Base-by-base conservation (phyloP, 2,888 invertebrate genomes). In the Cryptocephalus primarius region DNA sequence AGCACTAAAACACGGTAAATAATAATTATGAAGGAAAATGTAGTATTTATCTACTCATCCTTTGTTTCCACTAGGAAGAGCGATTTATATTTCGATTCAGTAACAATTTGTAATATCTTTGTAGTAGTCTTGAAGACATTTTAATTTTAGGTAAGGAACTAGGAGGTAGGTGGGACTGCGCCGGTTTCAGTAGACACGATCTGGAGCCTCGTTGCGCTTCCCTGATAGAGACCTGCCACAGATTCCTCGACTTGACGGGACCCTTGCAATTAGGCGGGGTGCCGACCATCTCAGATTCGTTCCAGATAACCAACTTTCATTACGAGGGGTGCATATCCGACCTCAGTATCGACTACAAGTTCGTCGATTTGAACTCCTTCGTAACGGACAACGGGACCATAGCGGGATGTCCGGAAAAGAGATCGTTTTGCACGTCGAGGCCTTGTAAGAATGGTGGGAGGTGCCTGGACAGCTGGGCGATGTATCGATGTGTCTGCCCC, bases 241-340 rank as follows among this genome's bases (percentile, higher is more conserved):
- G 94, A 48, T 92, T 93, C 63, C 71, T 97, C 33, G 96, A 97
- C 66, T 72, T 97, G 34, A 95, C 95, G 0, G 86, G 43, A 77
- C 85, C 9, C 9, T 50, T 66, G 22, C 65, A 66, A 51, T 46
- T 97, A 8, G 96, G 96, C 0, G 95, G 95, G 0, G 72, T 96
- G 1, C 94, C 95, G 0, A 77, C 83, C 43, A 79, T 89, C 33
- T 87, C 88, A 0, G 82, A 79, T 13, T 83, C 79, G 57, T 88
- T 87, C 55, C 88, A 86, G 62, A 81, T 87, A 0, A 78, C 80
- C 52, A 85, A 84, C 61, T 83, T 82, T 48, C 85, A 92, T 63
- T 96, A 84, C 64, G 76, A 85, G 0, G 96, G 96, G 0, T 97
- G 96, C 69, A 89, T 97, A 55, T 83, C 86, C 0, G 89, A 96